Percentiles rank a stretch among this genome's conserved stretches.
Evolutionary conservation across 2,113 vertebrate species (phyloP).

Genomic region (Syngnathus scovelli): DNA sequence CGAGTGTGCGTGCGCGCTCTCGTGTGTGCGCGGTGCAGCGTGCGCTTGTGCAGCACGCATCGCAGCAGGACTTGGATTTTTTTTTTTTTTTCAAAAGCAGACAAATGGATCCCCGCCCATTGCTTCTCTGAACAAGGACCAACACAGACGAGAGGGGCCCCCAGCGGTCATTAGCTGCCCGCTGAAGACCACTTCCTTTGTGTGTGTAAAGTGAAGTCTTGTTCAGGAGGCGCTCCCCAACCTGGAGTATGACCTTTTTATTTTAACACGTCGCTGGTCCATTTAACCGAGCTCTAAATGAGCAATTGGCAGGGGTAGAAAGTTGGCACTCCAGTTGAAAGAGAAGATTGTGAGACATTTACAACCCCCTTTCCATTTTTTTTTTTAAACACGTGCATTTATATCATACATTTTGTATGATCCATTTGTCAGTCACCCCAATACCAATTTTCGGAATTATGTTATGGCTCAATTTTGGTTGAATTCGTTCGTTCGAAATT

Average conservation of each 20-base stretch:
- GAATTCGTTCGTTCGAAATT: not conserved
- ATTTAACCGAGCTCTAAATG: conserved; percentile 20
- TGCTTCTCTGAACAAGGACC: conserved; percentile 36
- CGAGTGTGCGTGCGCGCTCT: conserved; percentile 13
- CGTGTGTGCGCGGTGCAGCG: conserved; percentile 38
- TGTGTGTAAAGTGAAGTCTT: conserved; percentile 9
- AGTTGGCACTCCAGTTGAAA: conserved; percentile 21
- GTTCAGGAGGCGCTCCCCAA: conserved; percentile 25
- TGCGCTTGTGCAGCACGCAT: conserved; percentile 62
- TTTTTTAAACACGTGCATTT: not conserved
- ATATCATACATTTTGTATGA: no score
- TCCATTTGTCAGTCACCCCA: no score
- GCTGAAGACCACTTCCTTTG: conserved; percentile 35
- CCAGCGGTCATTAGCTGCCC: conserved; percentile 24
- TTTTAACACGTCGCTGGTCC: conserved; percentile 1
- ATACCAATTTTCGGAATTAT: not conserved
- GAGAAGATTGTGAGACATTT: conserved; percentile 2
- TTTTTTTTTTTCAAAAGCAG: conserved; percentile 21
- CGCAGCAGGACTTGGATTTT: conserved; percentile 45
- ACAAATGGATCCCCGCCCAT: conserved; percentile 59
- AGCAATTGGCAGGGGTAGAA: conserved; percentile 6
- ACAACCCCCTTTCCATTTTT: not conserved
- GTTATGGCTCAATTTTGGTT: not conserved
- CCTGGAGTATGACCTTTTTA: conserved; percentile 31
- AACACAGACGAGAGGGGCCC: conserved; percentile 20